Conservation (phyloP, 2,113 vertebrate genomes). For the Lasiurus cinereus region DNA sequence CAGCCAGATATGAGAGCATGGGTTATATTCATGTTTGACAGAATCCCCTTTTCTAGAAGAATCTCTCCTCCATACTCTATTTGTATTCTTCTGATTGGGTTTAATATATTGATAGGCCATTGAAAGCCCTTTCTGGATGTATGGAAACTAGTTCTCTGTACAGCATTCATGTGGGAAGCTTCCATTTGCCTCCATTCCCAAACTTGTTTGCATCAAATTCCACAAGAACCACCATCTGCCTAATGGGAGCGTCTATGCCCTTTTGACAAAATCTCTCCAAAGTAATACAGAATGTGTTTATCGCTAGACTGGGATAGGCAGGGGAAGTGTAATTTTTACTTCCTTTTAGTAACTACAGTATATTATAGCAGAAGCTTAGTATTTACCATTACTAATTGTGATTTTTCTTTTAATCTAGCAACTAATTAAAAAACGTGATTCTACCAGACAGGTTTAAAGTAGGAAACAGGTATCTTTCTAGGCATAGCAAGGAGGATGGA, state of each 20-base stretch:
- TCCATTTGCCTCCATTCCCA: background rate
- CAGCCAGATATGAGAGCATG: background rate
- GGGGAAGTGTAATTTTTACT: background rate
- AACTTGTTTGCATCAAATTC: background rate
- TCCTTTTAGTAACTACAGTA: background rate
- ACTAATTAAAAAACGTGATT: background rate
- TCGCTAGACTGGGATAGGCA: background rate
- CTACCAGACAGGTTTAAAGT: background rate
- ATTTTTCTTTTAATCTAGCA: constrained; percentile 1
- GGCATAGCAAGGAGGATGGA: background rate
- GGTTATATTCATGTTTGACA: background rate
- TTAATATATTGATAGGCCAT: background rate
- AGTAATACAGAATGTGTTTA: background rate
- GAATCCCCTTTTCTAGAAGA: background rate
- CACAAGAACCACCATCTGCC: background rate
- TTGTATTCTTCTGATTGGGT: background rate
- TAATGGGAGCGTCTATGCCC: background rate
- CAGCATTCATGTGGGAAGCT: background rate
- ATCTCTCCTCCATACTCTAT: background rate
- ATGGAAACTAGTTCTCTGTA: background rate
- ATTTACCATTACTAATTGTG: background rate
- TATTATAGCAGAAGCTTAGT: background rate
- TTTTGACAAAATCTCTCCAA: background rate
- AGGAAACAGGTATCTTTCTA: background rate
- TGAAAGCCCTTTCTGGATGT: background rate